Evolutionary conservation across 1,140 invertebrate genomes (phyloP).

Genomic region (Cardiocondyla obscurior): DNA sequence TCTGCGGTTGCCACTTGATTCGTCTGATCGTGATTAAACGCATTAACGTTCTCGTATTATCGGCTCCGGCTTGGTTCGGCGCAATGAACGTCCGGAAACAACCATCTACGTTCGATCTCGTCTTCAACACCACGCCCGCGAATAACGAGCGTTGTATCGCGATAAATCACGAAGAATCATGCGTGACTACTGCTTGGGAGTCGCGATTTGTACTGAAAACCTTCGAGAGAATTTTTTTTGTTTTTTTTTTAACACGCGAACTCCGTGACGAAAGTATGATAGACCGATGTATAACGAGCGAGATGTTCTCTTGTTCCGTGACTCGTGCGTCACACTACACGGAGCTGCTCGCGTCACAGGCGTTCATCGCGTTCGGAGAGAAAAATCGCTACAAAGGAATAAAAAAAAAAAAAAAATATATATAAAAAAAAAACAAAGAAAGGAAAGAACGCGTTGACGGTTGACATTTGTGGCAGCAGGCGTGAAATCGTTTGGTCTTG

Average conservation of each 20-base stretch:
- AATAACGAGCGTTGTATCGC: neutral
- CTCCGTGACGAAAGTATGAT: neutral
- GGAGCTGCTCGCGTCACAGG: neutral
- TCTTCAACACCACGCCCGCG: neutral
- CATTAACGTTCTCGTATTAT: slow-evolving; percentile 29
- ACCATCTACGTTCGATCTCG: neutral
- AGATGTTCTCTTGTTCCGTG: slow-evolving; percentile 1
- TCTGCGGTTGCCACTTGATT: slow-evolving; percentile 37
- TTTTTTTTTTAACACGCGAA: too few relatives aligned
- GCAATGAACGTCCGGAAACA: too few relatives aligned
- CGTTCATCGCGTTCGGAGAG: neutral
- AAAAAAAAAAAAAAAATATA: neutral
- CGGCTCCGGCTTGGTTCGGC: neutral
- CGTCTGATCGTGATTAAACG: slow-evolving; percentile 43
- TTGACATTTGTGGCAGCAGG: neutral
- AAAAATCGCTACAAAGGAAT: slow-evolving; percentile 3
- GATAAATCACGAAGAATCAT: neutral
- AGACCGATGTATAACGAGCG: slow-evolving; percentile 58
- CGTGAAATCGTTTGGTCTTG: slow-evolving; percentile 63
- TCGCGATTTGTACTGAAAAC: slow-evolving; percentile 1
- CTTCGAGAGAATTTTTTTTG: slow-evolving; percentile 26
- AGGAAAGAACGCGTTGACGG: neutral
- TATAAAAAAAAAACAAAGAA: too few relatives aligned
- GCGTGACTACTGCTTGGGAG: neutral
- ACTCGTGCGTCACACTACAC: slow-evolving; percentile 11